phyloP scores from a whole-genome alignment of 1,140 invertebrate species.

The Micrasema minimum region DNA sequence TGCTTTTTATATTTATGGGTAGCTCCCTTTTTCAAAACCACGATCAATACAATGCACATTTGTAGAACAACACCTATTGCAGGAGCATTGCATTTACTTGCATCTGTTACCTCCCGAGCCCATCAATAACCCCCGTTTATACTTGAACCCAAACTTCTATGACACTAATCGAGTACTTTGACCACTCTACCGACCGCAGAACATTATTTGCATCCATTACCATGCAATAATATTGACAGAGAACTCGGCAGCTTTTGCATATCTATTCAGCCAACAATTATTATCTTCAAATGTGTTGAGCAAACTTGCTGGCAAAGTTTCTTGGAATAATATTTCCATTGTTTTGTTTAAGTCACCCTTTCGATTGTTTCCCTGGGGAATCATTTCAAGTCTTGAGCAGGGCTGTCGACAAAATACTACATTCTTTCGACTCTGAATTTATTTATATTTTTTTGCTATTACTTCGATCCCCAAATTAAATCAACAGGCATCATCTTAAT shows the following conservation, averaged over 20 bases:
- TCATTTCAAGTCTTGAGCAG: not conserved
- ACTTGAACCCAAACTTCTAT: not conserved
- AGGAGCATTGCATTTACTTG: slow-evolving; percentile 1
- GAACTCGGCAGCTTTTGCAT: not conserved
- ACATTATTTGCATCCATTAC: slow-evolving; percentile 29
- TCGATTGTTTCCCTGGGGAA: slow-evolving; percentile 9
- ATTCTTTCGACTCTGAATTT: too few relatives aligned
- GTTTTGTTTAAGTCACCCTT: slow-evolving; percentile 13
- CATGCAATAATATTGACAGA: slow-evolving; percentile 24
- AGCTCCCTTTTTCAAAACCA: too few relatives aligned
- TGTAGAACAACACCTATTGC: not conserved
- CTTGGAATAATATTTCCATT: slow-evolving; percentile 31
- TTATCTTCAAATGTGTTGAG: slow-evolving; percentile 8
- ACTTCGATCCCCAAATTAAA: too few relatives aligned
- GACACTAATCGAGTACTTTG: slow-evolving; percentile 28
- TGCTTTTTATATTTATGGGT: too few relatives aligned
- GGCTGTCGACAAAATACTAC: too few relatives aligned
- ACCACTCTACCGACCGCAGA: slow-evolving; percentile 15
- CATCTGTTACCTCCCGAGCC: slow-evolving; percentile 7
- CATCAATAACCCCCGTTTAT: slow-evolving; percentile 1
- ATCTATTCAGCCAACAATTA: slow-evolving; percentile 1
- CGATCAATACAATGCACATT: too few relatives aligned
- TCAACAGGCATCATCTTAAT: too few relatives aligned
- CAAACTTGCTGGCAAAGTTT: slow-evolving; percentile 2
- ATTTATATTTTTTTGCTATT: too few relatives aligned